A percentile compares a stretch with the other conserved stretches of the same genome.
Evolutionary conservation across 1,140 invertebrate species (phyloP).

Genomic region (Oppia nitens): DNA sequence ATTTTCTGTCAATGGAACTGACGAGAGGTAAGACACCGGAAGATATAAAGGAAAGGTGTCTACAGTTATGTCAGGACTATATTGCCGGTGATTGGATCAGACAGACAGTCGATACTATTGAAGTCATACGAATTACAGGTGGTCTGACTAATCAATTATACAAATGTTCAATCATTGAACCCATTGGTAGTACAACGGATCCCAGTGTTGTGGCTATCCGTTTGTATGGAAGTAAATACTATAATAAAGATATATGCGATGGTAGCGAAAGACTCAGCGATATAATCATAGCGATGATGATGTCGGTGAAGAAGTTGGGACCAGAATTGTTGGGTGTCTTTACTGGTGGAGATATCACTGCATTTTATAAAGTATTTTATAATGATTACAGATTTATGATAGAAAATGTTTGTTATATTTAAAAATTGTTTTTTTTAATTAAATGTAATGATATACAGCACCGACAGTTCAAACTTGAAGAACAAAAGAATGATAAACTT

Average conservation of each 20-base stretch:
- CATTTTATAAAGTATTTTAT: constrained; percentile 4
- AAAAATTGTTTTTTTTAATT: neutral
- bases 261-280: constrained; percentile 3
- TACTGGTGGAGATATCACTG: neutral
- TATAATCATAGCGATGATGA: constrained; percentile 1
- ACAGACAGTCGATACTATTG: neutral
- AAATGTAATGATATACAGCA: too few relatives aligned
- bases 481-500: constrained; percentile 2
- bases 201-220: constrained; percentile 1
- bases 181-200: neutral
- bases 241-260: neutral
- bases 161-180: neutral
- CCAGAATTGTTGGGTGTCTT: constrained; percentile 7
- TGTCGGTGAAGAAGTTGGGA: neutral
- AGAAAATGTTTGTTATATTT: neutral
- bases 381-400: too few relatives aligned
- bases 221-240: constrained; percentile 4
- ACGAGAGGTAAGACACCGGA: neutral
- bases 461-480: neutral
- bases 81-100: constrained; percentile 1
- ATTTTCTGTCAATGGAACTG: neutral
- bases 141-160: constrained; percentile 1
- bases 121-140: neutral
- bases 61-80: neutral
- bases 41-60: neutral